phyloP scores from a whole-genome alignment of 2,113 vertebrate species.

The Corythornis vintsioides region DNA sequence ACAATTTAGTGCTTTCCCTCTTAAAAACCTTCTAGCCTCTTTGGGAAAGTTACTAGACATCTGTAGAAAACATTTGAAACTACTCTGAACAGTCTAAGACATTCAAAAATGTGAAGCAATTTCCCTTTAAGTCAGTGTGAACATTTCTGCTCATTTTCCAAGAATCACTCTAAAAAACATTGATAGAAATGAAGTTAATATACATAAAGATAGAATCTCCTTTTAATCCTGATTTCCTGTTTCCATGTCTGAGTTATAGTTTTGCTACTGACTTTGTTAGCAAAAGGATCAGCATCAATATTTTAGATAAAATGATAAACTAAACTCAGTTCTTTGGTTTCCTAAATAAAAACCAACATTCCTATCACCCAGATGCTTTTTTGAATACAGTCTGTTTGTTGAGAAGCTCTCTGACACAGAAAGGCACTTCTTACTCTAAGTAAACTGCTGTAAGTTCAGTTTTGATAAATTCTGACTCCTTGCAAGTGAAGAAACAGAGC shows the following conservation, averaged over 20 bases:
- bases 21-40: neutral
- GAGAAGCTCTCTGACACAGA: neutral
- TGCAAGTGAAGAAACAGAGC: neutral
- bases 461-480: neutral
- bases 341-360: neutral
- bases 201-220: neutral
- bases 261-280: neutral
- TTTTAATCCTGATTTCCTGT: neutral
- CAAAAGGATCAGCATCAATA: neutral
- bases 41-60: neutral
- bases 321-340: neutral
- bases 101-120: neutral
- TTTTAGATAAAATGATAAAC: neutral
- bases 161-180: neutral
- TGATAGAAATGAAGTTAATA: neutral
- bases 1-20: neutral
- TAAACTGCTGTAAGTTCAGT: neutral
- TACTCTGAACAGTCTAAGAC: neutral
- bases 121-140: neutral
- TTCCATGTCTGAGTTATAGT: neutral
- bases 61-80: neutral
- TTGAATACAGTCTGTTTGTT: neutral
- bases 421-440: neutral
- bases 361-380: neutral
- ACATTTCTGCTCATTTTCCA: neutral